These are phyloP conservation scores for Tetragnatha montana DNA, from an alignment of 2,888 invertebrate genomes.

Conservation along the genomic window DNA sequence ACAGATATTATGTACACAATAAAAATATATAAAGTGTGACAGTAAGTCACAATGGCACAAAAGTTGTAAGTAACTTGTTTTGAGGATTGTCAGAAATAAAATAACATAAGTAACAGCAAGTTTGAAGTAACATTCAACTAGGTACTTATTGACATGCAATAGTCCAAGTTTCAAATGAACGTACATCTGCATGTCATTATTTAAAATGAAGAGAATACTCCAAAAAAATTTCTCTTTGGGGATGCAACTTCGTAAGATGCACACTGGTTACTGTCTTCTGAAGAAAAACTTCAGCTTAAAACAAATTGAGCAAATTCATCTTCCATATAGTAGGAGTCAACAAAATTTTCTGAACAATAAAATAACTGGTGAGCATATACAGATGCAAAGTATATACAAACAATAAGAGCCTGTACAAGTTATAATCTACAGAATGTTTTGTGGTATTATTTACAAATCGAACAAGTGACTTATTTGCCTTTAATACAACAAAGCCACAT, in stretches of 20 bases:
- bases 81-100: conserved; percentile 42
- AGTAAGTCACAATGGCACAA: conserved; percentile 69
- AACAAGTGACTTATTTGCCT: conserved; percentile 52
- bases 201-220: not conserved
- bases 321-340: conserved; percentile 58
- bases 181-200: conserved; percentile 17
- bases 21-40: conserved; percentile 67
- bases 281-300: conserved; percentile 51
- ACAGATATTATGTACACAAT: conserved; percentile 65
- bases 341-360: conserved; percentile 60
- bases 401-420: conserved; percentile 68
- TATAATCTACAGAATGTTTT: conserved; percentile 63
- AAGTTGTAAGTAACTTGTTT: conserved; percentile 64
- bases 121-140: conserved; percentile 42
- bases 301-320: conserved; percentile 64
- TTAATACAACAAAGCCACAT: conserved; percentile 59
- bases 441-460: conserved; percentile 62
- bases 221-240: conserved; percentile 5
- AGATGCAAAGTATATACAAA: conserved; percentile 69
- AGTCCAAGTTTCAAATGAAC: conserved; percentile 16
- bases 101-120: conserved; percentile 37
- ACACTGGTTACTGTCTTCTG: conserved; percentile 17
- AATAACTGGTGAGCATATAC: conserved; percentile 65
- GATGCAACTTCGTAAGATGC: conserved; percentile 35
- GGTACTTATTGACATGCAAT: conserved; percentile 46